Conservation (phyloP, 2,113 vertebrate species). For the Ptyas mucosa region DNA sequence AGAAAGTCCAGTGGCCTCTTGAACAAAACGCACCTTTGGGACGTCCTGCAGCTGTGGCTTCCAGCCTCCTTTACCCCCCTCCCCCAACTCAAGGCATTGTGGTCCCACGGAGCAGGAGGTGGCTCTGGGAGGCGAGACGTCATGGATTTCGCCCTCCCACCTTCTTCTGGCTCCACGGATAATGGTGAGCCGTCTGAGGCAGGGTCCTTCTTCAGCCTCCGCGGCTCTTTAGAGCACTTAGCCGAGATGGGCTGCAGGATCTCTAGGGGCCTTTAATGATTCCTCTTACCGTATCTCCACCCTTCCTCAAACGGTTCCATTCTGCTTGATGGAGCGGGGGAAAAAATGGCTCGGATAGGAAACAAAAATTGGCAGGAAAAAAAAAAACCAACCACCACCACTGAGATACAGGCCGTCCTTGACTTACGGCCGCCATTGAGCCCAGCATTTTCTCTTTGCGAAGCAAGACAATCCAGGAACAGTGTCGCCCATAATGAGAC, state of each 20-base stretch:
- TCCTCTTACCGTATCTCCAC: not conserved
- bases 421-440: too few relatives aligned
- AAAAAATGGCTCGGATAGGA: too few relatives aligned
- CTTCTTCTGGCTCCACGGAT: not conserved
- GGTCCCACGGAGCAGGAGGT: not conserved
- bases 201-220: not conserved
- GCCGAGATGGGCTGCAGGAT: too few relatives aligned
- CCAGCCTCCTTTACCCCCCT: not conserved
- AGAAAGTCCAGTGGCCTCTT: too few relatives aligned
- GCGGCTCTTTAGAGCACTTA: not conserved
- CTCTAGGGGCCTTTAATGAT: not conserved
- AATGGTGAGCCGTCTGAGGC: not conserved
- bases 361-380: not conserved
- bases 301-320: not conserved
- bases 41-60: not conserved
- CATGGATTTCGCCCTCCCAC: not conserved
- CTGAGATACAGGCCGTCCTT: not conserved
- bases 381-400: not conserved
- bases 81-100: not conserved
- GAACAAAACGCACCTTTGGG: too few relatives aligned
- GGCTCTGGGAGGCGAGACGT: not conserved
- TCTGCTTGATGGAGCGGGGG: not conserved
- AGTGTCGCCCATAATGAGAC: not conserved
- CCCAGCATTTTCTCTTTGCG: too few relatives aligned
- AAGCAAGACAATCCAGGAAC: too few relatives aligned